Percentiles rank a stretch among this genome's conserved stretches.
Evolutionary conservation across 2,113 vertebrate genomes (phyloP).

Genomic region (Tamias sibiricus): DNA sequence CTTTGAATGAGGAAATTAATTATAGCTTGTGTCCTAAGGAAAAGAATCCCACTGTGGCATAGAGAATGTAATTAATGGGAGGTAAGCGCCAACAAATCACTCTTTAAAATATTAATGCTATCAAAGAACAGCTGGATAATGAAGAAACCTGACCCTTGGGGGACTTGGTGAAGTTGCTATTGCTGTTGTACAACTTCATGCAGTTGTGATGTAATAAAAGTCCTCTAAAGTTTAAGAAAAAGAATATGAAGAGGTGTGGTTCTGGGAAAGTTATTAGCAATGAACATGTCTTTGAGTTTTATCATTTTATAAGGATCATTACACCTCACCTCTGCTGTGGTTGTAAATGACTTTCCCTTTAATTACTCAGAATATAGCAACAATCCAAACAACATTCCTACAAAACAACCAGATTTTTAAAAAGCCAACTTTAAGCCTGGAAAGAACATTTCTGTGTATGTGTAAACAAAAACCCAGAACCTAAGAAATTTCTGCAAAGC

Average conservation of each 20-base stretch:
- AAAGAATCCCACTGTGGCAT: constrained; percentile 70
- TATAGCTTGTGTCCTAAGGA: constrained; percentile 59
- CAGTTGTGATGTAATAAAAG: constrained; percentile 74
- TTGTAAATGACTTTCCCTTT: constrained; percentile 1
- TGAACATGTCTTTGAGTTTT: constrained; percentile 55
- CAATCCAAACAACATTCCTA: constrained; percentile 6
- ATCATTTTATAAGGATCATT: constrained; percentile 37
- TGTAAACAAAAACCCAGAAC: constrained; percentile 48
- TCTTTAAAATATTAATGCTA: constrained; percentile 81
- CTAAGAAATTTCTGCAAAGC: constrained; percentile 10
- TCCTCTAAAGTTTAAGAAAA: constrained; percentile 68
- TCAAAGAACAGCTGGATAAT: constrained; percentile 80
- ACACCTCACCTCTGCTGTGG: not conserved
- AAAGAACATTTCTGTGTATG: not conserved
- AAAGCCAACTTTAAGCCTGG: not conserved
- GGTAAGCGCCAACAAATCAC: constrained; percentile 76
- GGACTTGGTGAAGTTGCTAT: not conserved
- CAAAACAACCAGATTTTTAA: not conserved
- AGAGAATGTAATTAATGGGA: constrained; percentile 67
- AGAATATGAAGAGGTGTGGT: constrained; percentile 66
- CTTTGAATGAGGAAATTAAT: constrained; percentile 75
- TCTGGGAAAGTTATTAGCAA: constrained; percentile 74
- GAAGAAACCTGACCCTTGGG: constrained; percentile 74
- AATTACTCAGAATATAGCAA: constrained; percentile 20
- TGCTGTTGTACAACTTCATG: constrained; percentile 14